Evolutionary conservation across 2,888 invertebrate genomes (phyloP).

Genomic region (Xanthia togata): DNA sequence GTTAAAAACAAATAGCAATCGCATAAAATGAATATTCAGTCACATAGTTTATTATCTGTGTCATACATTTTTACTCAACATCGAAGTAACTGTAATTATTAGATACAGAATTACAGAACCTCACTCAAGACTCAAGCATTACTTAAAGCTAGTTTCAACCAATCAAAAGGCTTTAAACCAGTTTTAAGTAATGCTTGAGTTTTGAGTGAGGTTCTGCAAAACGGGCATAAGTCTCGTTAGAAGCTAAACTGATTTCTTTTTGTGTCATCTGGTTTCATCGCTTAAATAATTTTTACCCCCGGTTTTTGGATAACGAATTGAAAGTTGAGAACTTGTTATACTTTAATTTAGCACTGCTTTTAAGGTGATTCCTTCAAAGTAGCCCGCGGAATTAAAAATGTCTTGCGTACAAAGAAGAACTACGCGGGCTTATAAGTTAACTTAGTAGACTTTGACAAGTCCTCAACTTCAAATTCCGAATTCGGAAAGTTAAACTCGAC

Average conservation of each 20-base stretch:
- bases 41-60: not conserved
- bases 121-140: too few species aligned
- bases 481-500: not conserved
- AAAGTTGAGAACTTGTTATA: not conserved
- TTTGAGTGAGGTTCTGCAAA: too few species aligned
- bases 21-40: constrained; percentile 15
- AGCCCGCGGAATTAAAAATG: not conserved
- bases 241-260: not conserved
- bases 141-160: too few species aligned
- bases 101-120: too few species aligned
- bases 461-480: not conserved
- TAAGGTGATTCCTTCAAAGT: too few species aligned
- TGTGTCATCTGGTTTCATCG: not conserved
- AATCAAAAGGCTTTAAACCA: too few species aligned
- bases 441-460: not conserved
- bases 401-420: not conserved
- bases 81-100: not conserved
- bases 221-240: not conserved
- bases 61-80: not conserved
- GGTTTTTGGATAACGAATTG: not conserved
- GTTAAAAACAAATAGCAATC: not conserved
- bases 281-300: not conserved
- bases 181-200: too few species aligned
- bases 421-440: not conserved
- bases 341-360: too few species aligned